Conservation (phyloP, 1,140 invertebrate species). For the Trichomalopsis sarcophagae region DNA sequence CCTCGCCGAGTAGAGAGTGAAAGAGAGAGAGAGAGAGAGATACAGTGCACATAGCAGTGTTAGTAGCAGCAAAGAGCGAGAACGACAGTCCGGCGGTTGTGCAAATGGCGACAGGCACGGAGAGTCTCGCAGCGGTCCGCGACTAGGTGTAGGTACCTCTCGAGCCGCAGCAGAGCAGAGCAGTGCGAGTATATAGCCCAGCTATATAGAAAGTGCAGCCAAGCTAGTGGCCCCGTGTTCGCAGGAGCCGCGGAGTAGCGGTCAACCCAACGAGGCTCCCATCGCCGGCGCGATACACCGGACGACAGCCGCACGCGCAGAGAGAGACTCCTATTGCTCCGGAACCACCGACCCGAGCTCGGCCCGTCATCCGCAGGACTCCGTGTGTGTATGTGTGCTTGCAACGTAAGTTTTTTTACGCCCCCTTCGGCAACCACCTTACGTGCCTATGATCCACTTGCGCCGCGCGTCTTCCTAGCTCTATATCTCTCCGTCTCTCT, state of each 20-base stretch:
- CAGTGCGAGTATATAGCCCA: background rate
- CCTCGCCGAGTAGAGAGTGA: background rate
- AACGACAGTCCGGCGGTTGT: conserved; percentile 64
- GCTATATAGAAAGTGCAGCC: background rate
- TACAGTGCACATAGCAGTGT: background rate
- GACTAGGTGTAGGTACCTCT: conserved; percentile 3
- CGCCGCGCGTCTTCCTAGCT: background rate
- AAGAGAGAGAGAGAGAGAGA: background rate
- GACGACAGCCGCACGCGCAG: background rate
- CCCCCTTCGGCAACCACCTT: background rate
- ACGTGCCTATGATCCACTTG: background rate
- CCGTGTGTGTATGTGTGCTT: background rate
- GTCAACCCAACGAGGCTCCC: background rate
- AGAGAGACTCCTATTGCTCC: background rate
- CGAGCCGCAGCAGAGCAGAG: background rate
- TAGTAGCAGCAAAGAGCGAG: conserved; percentile 30
- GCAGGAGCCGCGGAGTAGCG: background rate
- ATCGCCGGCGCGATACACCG: background rate
- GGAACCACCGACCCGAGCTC: background rate
- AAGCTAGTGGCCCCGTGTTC: background rate
- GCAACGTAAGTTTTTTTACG: background rate
- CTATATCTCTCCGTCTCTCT: background rate
- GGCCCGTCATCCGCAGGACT: background rate
- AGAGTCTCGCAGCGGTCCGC: conserved; percentile 52
- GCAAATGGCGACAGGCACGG: conserved; percentile 73